Base-by-base conservation (phyloP, 2,888 invertebrate species). In the Nephrotoma appendiculata region DNA sequence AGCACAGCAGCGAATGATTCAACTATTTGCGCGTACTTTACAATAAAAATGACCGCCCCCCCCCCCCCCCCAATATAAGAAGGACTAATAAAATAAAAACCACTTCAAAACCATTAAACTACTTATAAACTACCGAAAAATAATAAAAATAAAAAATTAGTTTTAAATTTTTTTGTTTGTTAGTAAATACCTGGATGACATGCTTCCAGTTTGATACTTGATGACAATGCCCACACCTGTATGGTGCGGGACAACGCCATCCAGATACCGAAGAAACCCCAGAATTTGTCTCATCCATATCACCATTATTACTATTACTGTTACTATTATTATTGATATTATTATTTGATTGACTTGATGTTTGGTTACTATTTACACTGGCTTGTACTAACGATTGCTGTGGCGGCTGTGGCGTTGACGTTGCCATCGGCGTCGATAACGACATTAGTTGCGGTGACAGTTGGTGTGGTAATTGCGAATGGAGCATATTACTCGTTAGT, bases 191-290 rank as follows among this genome's bases (percentile, higher is more conserved):
- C 95, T 96, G 96, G 92, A 96, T 96, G 90, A 96, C 96, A 93
- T 96, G 96, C 94, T 96, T 96, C 96, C 96, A 96, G 92, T 96
- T 96, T 89, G 96, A 96, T 90, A 95, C 93, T 93, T 96, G 96
- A 92, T 95, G 95, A 92, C 96, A 96, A 92, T 95, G 95, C 89
- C 96, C 96, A 92, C 96, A 96, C 90, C 95, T 94, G 90, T 94
- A 94, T 90, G 94, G 94, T 91, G 93, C 93, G 90, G 92, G 92
- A 90, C 92, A 92, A 88, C 92, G 91, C 90, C 91, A 91, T 90
- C 91, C 91, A 88, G 89, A 90, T 89, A 89, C 89, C 85, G 86
- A 48, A 87, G 86, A 86, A 89, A 90, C 89, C 89, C 89, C 89
- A 90, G 91, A 92, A 92, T 92, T 93, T 93, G 93, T 93, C 93